phyloP scores from a whole-genome alignment of 1,140 invertebrate species.

The Bombyx mandarina region DNA sequence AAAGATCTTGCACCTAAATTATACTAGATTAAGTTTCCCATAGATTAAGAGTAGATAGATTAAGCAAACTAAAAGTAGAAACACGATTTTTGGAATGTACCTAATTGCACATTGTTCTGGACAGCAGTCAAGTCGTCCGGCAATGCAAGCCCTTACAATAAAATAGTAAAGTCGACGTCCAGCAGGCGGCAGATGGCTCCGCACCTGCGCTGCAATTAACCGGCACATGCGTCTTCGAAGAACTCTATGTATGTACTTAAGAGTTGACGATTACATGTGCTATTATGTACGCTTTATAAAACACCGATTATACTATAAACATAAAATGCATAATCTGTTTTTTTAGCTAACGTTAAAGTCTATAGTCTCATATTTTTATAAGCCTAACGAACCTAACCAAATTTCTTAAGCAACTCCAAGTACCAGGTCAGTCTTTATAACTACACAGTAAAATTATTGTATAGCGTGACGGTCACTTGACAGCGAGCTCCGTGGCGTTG shows the following conservation, averaged over 20 bases:
- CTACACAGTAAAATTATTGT: constrained; percentile 3
- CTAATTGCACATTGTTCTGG: constrained; percentile 16
- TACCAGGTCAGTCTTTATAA: background rate
- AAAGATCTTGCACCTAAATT: too few relatives aligned
- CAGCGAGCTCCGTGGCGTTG: constrained; percentile 7
- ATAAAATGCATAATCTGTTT: too few relatives aligned
- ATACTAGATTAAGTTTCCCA: too few relatives aligned
- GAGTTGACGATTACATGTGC: too few relatives aligned
- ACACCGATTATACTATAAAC: too few relatives aligned
- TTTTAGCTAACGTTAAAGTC: too few relatives aligned
- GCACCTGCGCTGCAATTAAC: constrained; percentile 60
- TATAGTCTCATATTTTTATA: too few relatives aligned
- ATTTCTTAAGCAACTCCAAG: too few relatives aligned
- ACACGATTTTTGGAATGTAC: constrained; percentile 4
- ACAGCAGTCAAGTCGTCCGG: constrained; percentile 13
- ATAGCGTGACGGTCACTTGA: background rate
- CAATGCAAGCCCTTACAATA: constrained; percentile 31
- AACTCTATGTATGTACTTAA: constrained; percentile 7
- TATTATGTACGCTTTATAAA: too few relatives aligned
- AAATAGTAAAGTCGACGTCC: constrained; percentile 38
- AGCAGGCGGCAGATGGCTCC: constrained; percentile 54
- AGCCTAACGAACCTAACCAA: too few relatives aligned
- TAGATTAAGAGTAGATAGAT: too few relatives aligned
- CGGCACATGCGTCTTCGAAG: constrained; percentile 45
- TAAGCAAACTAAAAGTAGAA: too few relatives aligned